phyloP scores from a whole-genome alignment of 2,113 vertebrate species.

The Promerops cafer region DNA sequence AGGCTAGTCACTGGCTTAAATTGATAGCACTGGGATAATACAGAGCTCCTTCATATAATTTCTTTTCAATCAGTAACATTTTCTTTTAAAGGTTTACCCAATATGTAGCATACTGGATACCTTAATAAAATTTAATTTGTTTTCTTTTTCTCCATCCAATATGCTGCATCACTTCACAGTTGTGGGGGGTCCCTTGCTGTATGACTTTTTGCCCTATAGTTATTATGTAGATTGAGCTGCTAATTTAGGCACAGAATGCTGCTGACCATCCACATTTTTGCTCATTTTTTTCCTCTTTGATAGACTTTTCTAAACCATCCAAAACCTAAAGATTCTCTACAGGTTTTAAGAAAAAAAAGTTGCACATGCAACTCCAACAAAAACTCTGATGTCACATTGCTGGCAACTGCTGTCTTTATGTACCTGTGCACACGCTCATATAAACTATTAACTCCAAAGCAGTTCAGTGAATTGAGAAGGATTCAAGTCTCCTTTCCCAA shows the following conservation, averaged over 20 bases:
- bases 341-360: background rate
- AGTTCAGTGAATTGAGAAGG: background rate
- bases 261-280: background rate
- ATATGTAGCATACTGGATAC: background rate
- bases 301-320: background rate
- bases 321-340: background rate
- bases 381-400: background rate
- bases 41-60: background rate
- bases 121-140: background rate
- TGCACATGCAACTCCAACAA: background rate
- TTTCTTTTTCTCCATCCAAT: background rate
- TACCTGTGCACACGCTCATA: background rate
- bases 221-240: background rate
- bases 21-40: background rate
- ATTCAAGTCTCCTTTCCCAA: background rate
- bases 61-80: background rate
- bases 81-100: background rate
- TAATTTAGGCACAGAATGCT: background rate
- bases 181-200: background rate
- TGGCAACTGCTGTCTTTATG: background rate
- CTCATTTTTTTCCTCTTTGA: background rate
- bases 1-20: background rate
- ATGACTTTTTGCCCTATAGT: background rate
- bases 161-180: background rate
- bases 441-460: background rate